Conservation (phyloP, 2,113 vertebrate genomes). For the Cephalopholis sonnerati region DNA sequence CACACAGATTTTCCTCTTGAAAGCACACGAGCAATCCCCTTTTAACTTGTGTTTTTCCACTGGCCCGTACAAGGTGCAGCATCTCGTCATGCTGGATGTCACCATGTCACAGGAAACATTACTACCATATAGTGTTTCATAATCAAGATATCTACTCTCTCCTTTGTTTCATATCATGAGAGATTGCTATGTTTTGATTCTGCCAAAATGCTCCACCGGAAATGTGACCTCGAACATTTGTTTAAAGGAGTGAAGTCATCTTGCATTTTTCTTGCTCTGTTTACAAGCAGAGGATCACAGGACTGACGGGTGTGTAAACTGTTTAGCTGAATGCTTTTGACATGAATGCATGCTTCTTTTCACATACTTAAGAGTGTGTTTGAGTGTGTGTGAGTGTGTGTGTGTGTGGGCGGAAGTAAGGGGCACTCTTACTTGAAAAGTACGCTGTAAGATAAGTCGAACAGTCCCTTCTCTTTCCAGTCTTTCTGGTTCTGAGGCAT, state of each 20-base stretch:
- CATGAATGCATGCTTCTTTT: neutral
- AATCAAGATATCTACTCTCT: neutral
- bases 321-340: constrained; percentile 52
- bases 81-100: neutral
- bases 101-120: neutral
- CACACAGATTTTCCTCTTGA: constrained; percentile 8
- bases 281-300: constrained; percentile 61
- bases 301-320: constrained; percentile 56
- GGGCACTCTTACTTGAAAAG: constrained; percentile 85
- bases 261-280: constrained; percentile 41
- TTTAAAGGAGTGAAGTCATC: neutral
- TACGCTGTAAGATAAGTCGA: constrained; percentile 86
- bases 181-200: neutral
- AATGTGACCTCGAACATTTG: constrained; percentile 3
- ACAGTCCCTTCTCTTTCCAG: constrained; percentile 87
- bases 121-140: neutral
- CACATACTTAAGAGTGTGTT: constrained; percentile 14
- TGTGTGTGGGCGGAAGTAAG: neutral
- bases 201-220: neutral
- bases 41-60: constrained; percentile 42
- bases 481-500: constrained; percentile 60
- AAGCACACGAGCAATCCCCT: neutral
- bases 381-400: constrained; percentile 9
- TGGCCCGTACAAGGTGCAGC: neutral
- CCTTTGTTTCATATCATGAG: neutral